These are phyloP conservation scores for Lutraria rhynchaena DNA, from an alignment of 1,140 invertebrate species.

Conservation along the genomic window DNA sequence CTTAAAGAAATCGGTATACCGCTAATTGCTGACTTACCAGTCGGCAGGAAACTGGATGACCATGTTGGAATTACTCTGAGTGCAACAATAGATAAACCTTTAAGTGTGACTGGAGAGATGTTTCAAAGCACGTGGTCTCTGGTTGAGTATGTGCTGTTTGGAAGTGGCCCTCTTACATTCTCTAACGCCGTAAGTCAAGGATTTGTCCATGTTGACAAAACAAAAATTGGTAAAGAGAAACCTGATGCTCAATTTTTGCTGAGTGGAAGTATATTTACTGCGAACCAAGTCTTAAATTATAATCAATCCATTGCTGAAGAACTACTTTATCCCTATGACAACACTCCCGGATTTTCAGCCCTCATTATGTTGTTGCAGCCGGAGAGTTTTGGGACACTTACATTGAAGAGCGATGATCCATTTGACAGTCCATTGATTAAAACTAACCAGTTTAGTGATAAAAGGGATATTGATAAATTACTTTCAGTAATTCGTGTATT, in stretches of 20 bases:
- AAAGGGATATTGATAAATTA: constrained; percentile 62
- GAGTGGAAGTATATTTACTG: not conserved
- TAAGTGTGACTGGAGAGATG: not conserved
- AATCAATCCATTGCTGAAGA: constrained; percentile 3
- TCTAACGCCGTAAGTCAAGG: not conserved
- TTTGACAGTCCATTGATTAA: constrained; percentile 91
- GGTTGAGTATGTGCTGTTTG: not conserved
- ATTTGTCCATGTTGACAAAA: constrained; percentile 17
- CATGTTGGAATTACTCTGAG: constrained; percentile 1
- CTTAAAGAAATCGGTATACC: constrained; percentile 66
- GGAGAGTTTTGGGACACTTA: constrained; percentile 70
- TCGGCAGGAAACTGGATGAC: constrained; percentile 90
- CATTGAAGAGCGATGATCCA: constrained; percentile 86
- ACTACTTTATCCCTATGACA: not conserved
- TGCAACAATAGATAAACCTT: constrained; percentile 10
- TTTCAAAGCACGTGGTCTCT: too few species aligned
- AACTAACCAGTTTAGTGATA: constrained; percentile 83
- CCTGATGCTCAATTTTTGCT: constrained; percentile 27
- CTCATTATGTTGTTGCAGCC: constrained; percentile 57
- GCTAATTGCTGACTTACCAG: constrained; percentile 86
- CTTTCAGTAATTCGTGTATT: constrained; percentile 61
- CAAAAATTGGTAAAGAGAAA: not conserved
- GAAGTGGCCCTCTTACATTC: constrained; percentile 1
- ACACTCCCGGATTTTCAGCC: constrained; percentile 6
- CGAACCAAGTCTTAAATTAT: constrained; percentile 3